A percentile compares a stretch with the other conserved stretches of the same genome.
Conservation (phyloP, 2,113 vertebrate genomes). For the Epinephelus moara region DNA sequence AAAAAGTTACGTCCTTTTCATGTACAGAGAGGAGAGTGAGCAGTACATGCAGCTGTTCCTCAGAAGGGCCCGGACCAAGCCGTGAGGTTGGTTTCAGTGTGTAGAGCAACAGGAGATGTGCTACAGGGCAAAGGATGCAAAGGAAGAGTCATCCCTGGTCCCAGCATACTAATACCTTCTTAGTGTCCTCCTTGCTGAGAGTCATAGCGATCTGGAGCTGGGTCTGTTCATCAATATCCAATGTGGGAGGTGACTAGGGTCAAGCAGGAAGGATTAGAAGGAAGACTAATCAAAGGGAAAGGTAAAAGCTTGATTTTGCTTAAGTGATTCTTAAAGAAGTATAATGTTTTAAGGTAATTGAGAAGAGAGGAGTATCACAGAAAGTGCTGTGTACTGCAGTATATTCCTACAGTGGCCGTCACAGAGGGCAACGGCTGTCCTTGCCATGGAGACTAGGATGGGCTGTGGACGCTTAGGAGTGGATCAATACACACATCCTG, state of each 20-base stretch:
- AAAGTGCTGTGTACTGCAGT: not conserved
- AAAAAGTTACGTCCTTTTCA: conserved; percentile 33
- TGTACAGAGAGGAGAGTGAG: conserved; percentile 24
- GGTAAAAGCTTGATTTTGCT: conserved; percentile 31
- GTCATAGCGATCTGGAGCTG: conserved; percentile 94
- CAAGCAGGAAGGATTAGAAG: conserved; percentile 67
- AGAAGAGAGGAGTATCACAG: conserved; percentile 5
- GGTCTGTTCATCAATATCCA: conserved; percentile 93
- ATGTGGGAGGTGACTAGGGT: conserved; percentile 77
- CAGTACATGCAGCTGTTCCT: conserved; percentile 51
- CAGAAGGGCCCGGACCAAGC: conserved; percentile 12
- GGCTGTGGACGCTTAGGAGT: conserved; percentile 41
- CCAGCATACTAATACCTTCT: conserved; percentile 88
- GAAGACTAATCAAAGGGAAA: conserved; percentile 42
- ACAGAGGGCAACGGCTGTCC: conserved; percentile 44
- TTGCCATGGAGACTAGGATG: conserved; percentile 42
- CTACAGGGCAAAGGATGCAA: conserved; percentile 16
- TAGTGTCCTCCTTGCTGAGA: conserved; percentile 93
- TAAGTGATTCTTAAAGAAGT: not conserved
- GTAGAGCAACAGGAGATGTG: conserved; percentile 38
- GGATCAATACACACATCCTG: conserved; percentile 78
- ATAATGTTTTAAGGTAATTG: conserved; percentile 10
- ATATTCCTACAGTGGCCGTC: conserved; percentile 7
- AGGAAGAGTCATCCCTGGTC: conserved; percentile 25
- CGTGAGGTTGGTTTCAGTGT: conserved; percentile 32